These are phyloP conservation scores for Metaphire vulgaris DNA, from an alignment of 1,140 invertebrate species.

Conservation along the genomic window DNA sequence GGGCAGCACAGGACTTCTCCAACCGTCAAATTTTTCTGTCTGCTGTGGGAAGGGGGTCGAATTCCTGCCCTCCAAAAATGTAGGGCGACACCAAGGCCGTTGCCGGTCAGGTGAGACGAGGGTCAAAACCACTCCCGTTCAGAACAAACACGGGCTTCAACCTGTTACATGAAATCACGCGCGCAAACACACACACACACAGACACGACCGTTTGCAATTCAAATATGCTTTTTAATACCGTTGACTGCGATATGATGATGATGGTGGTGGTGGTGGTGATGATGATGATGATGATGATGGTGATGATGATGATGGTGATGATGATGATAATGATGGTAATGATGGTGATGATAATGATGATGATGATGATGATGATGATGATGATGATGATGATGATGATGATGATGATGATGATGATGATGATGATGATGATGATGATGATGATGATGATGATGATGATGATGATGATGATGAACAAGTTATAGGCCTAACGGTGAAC, in stretches of 20 bases:
- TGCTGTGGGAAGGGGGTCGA: too few relatives aligned
- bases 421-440: conserved; percentile 3
- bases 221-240: neutral
- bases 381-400: conserved; percentile 2
- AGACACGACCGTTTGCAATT: neutral
- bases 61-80: too few relatives aligned
- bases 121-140: too few relatives aligned
- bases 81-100: too few relatives aligned
- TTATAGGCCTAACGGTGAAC: neutral
- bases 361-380: conserved; percentile 3
- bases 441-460: conserved; percentile 2
- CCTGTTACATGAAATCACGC: neutral
- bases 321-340: neutral
- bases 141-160: neutral
- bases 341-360: neutral
- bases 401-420: conserved; percentile 2
- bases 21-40: too few relatives aligned
- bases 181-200: too few relatives aligned
- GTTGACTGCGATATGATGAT: neutral
- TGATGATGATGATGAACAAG: neutral
- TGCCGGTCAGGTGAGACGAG: too few relatives aligned
- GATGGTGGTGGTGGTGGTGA: neutral
- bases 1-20: neutral
- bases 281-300: conserved; percentile 2
- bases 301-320: neutral